These are phyloP conservation scores for Gila orcuttii DNA, from an alignment of 2,113 vertebrate species.

Conservation along the genomic window DNA sequence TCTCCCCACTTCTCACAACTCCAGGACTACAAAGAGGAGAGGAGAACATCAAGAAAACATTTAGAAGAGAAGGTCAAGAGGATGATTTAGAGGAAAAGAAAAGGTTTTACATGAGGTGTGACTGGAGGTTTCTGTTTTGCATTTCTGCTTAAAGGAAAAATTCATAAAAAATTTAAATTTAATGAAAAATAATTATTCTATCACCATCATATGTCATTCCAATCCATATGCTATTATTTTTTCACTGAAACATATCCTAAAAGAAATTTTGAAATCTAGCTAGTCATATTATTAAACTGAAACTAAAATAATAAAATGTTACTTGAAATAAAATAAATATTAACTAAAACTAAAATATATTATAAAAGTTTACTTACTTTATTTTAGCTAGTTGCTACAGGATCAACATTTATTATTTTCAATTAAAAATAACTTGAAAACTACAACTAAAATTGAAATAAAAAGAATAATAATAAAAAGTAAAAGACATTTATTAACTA, in stretches of 20 bases:
- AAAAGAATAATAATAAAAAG: neutral
- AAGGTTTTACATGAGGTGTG: neutral
- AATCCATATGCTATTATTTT: no score
- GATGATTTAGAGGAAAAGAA: neutral
- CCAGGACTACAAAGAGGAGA: constrained; percentile 73
- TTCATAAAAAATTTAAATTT: neutral
- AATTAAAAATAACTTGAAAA: no score
- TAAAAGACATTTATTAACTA: neutral
- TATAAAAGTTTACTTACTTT: no score
- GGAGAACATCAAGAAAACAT: neutral
- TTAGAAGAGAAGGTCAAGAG: neutral
- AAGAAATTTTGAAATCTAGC: neutral
- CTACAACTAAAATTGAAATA: neutral
- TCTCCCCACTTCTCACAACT: constrained; percentile 85
- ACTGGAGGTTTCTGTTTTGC: neutral
- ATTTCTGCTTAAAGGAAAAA: neutral
- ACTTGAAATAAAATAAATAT: neutral
- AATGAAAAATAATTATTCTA: no score
- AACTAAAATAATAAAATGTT: neutral
- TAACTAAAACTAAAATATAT: neutral
- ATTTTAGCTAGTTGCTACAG: no score
- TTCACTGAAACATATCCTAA: no score
- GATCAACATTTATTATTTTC: no score
- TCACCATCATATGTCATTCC: no score
- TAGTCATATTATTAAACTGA: neutral